Conservation (phyloP, 2,888 invertebrate genomes). For the Tolmerus cingulatus region DNA sequence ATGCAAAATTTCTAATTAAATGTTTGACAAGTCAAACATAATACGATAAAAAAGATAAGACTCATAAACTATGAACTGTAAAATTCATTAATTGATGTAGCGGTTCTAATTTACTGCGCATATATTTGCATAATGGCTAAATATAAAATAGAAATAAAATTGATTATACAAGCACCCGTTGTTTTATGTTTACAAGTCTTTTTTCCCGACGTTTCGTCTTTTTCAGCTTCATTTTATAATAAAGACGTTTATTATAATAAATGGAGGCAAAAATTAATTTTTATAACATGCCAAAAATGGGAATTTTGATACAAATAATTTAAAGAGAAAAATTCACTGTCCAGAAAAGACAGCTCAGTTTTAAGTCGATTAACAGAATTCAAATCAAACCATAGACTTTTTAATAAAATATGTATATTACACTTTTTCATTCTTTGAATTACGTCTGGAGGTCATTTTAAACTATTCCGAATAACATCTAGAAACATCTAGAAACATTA, state of each 20-base stretch:
- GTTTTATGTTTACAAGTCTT: no score
- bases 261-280: not conserved
- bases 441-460: no score
- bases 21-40: not conserved
- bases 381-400: no score
- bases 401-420: no score
- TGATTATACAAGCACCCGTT: not conserved
- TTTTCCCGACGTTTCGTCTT: not conserved
- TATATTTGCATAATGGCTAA: not conserved
- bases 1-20: not conserved
- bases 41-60: not conserved
- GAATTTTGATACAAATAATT: no score
- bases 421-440: no score
- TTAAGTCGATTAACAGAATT: no score
- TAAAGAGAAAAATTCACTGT: no score
- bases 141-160: not conserved
- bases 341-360: no score
- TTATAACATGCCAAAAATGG: no score
- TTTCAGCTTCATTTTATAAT: not conserved
- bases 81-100: not conserved
- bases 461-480: no score
- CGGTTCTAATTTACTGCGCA: not conserved
- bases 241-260: not conserved
- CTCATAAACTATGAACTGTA: not conserved
- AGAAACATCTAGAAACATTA: no score